A percentile compares a stretch with the other conserved stretches of the same genome.
phyloP scores from a whole-genome alignment of 2,113 vertebrate genomes.

The Phrynosoma platyrhinos region DNA sequence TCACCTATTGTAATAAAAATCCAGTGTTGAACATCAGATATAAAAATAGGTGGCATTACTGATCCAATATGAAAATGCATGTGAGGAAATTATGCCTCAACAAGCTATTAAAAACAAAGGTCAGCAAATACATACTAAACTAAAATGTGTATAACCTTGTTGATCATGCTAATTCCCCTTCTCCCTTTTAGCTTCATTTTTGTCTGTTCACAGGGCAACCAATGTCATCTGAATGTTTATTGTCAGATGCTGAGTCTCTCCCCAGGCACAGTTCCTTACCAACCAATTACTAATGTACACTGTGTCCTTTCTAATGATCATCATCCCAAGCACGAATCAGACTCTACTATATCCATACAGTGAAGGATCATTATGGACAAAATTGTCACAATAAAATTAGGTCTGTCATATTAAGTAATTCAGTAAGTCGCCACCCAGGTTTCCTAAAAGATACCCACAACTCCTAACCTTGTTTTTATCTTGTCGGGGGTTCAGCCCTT shows the following conservation, averaged over 20 bases:
- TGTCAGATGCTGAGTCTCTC: neutral
- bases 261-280: no score
- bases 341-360: slow-evolving; percentile 31
- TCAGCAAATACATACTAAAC: neutral
- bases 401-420: neutral
- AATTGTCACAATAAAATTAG: slow-evolving; percentile 46
- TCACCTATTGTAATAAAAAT: neutral
- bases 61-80: neutral
- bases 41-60: neutral
- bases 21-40: neutral
- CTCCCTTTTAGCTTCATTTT: neutral
- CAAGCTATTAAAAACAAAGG: no score
- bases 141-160: neutral
- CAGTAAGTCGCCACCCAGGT: slow-evolving; percentile 10
- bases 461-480: slow-evolving; percentile 77
- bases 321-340: slow-evolving; percentile 13
- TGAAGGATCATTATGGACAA: neutral
- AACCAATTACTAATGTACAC: neutral
- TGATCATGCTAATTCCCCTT: neutral
- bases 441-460: slow-evolving; percentile 6
- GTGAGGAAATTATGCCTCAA: no score
- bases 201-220: neutral
- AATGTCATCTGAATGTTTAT: neutral
- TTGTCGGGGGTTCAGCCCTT: slow-evolving; percentile 77
- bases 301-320: slow-evolving; percentile 35